Evolutionary conservation across 1,140 invertebrate genomes (phyloP).

Genomic region (Cryptotermes secundus): DNA sequence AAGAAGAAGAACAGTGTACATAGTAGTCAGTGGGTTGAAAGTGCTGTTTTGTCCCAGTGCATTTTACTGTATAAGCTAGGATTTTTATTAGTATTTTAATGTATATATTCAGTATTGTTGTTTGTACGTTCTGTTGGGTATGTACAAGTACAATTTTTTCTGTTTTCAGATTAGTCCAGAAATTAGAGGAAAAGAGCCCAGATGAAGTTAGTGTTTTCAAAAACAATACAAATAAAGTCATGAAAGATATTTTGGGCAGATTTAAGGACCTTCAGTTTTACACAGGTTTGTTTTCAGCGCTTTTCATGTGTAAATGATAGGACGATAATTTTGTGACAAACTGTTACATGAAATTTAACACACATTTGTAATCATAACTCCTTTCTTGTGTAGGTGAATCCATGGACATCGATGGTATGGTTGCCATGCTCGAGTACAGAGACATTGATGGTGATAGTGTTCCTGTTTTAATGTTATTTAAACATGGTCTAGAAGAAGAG

Average conservation of each 20-base stretch:
- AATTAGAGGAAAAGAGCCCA: conserved; percentile 75
- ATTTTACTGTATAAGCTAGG: too few species aligned
- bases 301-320: neutral
- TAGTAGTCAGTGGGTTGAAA: too few species aligned
- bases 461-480: conserved; percentile 92
- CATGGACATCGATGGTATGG: conserved; percentile 91
- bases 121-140: too few species aligned
- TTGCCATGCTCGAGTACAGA: conserved; percentile 91
- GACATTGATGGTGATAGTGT: conserved; percentile 78
- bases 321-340: neutral
- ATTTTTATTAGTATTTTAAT: too few species aligned
- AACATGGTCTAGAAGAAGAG: conserved; percentile 92
- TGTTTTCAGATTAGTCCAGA: conserved; percentile 69
- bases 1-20: too few species aligned
- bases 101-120: too few species aligned
- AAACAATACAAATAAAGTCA: conserved; percentile 91
- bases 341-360: neutral
- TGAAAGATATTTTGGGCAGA: conserved; percentile 88
- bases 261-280: conserved; percentile 95
- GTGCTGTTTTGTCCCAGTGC: too few species aligned
- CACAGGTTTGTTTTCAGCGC: conserved; percentile 56
- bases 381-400: conserved; percentile 70
- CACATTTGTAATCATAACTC: neutral
- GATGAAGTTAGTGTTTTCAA: conserved; percentile 87
- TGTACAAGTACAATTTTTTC: too few species aligned